Evolutionary conservation across 2,888 invertebrate genomes (phyloP).

Genomic region (Mantis religiosa): DNA sequence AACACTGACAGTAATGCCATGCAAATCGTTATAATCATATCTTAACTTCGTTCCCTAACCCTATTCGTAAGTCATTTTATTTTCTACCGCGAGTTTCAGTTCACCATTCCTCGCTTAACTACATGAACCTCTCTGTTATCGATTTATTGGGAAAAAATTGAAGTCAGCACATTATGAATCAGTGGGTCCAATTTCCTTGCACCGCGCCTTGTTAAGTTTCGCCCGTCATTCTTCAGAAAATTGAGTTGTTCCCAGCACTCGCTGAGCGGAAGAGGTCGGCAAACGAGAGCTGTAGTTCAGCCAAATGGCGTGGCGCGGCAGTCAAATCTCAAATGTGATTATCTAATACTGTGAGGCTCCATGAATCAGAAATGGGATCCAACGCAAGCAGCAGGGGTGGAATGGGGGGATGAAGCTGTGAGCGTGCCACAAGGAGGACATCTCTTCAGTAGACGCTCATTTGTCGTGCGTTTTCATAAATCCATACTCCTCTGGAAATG

Average conservation of each 20-base stretch:
- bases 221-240: neutral
- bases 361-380: neutral
- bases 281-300: neutral
- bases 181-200: neutral
- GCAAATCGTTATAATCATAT: too few species aligned
- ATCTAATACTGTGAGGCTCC: neutral
- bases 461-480: too few species aligned
- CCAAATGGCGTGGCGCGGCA: neutral
- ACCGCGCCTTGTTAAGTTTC: neutral
- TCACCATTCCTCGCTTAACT: neutral
- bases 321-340: neutral
- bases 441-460: neutral
- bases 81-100: neutral
- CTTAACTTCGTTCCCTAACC: neutral
- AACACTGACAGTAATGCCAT: too few species aligned
- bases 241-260: neutral
- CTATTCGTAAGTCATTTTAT: neutral
- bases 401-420: neutral
- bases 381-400: neutral
- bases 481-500: too few species aligned
- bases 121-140: neutral
- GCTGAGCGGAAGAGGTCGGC: neutral
- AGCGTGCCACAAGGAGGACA: neutral
- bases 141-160: neutral
- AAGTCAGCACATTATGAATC: neutral